Conservation (phyloP, 1,140 invertebrate genomes). For the Bombus cullumanus region DNA sequence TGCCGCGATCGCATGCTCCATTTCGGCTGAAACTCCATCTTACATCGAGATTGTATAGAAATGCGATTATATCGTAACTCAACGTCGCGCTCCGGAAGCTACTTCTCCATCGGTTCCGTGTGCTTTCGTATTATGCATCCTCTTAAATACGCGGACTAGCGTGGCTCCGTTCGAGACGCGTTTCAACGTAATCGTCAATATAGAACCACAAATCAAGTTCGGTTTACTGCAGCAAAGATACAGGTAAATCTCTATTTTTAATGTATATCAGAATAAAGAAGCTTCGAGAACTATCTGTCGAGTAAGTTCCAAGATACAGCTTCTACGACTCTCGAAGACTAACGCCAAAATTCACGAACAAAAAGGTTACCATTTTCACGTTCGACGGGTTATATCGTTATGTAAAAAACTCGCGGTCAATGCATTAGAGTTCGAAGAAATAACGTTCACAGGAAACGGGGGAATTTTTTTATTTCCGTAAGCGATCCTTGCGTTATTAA, state of each 20-base stretch:
- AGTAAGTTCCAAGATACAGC: not conserved
- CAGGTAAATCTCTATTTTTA: not conserved
- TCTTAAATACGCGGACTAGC: not conserved
- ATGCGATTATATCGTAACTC: constrained; percentile 7
- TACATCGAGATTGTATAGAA: constrained; percentile 1
- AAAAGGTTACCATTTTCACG: not conserved
- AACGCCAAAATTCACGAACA: not conserved
- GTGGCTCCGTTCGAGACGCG: not conserved
- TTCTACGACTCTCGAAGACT: not conserved
- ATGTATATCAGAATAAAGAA: not conserved
- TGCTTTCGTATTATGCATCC: not conserved
- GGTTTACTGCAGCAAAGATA: not conserved
- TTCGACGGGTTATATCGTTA: not conserved
- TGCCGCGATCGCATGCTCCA: constrained; percentile 36
- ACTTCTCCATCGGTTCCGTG: not conserved
- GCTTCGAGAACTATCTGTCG: not conserved
- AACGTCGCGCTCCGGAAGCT: too few species aligned
- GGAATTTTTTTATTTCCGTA: constrained; percentile 17
- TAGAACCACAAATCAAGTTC: not conserved
- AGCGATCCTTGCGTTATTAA: constrained; percentile 49
- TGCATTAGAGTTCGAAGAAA: not conserved
- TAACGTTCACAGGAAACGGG: not conserved
- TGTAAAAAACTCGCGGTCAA: not conserved
- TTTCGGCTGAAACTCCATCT: constrained; percentile 25
- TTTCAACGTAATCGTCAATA: not conserved